Evolutionary conservation across 1,140 invertebrate genomes (phyloP).

Genomic region (Saxidomus purpurata): DNA sequence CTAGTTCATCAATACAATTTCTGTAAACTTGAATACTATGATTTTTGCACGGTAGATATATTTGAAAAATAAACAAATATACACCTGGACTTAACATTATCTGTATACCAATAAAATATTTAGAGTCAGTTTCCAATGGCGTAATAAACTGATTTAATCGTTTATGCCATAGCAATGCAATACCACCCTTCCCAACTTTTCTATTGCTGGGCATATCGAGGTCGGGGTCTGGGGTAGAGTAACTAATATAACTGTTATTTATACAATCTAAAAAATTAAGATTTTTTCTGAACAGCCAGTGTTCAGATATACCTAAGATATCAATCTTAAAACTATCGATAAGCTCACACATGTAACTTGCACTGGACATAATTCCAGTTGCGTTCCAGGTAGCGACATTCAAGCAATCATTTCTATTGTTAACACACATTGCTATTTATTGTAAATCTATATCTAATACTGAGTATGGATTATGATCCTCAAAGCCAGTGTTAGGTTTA

Average conservation of each 20-base stretch:
- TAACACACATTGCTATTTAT: no score
- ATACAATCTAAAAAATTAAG: not conserved
- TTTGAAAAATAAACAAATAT: not conserved
- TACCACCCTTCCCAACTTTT: not conserved
- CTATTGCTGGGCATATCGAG: not conserved
- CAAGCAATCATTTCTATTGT: not conserved
- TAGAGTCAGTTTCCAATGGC: not conserved
- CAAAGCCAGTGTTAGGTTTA: no score
- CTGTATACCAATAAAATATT: not conserved
- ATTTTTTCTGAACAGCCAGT: not conserved
- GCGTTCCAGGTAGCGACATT: conserved; percentile 21
- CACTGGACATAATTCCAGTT: conserved; percentile 23
- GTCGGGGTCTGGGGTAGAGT: not conserved
- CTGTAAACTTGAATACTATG: no score
- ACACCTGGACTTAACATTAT: not conserved
- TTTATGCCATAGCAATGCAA: not conserved
- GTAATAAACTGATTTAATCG: not conserved
- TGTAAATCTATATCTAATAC: no score
- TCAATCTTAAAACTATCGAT: not conserved
- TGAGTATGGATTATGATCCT: no score
- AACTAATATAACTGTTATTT: not conserved
- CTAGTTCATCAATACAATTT: no score
- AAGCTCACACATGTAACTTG: conserved; percentile 11
- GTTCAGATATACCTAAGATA: conserved; percentile 16
- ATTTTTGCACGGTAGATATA: not conserved